Evolutionary conservation across 1,140 invertebrate species (phyloP).

Genomic region (Drosophila parvula): DNA sequence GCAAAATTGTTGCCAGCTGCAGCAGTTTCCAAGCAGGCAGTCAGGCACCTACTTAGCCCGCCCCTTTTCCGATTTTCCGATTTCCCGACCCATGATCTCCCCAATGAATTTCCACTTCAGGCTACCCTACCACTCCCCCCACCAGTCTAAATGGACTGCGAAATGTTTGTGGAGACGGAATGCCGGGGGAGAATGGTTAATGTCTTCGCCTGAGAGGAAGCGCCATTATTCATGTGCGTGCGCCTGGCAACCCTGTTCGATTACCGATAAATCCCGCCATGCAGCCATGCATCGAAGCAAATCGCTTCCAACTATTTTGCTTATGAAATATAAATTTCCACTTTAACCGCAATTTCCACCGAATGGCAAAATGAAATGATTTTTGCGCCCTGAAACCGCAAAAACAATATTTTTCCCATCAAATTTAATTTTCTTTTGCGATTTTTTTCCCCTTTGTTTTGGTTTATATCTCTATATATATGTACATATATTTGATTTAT

Average conservation of each 20-base stretch:
- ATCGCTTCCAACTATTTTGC: conserved; percentile 18
- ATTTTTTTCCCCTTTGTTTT: conserved; percentile 23
- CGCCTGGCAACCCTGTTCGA: conserved; percentile 37
- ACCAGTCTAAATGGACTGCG: conserved; percentile 58
- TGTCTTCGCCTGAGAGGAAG: conserved; percentile 11
- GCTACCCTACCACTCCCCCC: conserved; percentile 20
- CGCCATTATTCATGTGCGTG: conserved; percentile 46
- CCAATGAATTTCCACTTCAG: conserved; percentile 37
- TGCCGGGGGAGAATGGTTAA: conserved; percentile 14
- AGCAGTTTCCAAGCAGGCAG: conserved; percentile 11
- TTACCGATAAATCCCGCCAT: conserved; percentile 32
- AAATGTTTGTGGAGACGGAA: conserved; percentile 40
- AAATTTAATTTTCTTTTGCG: conserved; percentile 38
- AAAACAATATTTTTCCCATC: conserved; percentile 69
- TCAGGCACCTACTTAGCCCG: not conserved
- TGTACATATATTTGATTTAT: not conserved
- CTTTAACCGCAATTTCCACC: conserved; percentile 64
- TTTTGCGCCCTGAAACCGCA: conserved; percentile 51
- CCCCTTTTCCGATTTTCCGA: not conserved
- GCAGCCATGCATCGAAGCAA: conserved; percentile 8
- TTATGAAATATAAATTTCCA: conserved; percentile 46
- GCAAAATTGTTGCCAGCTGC: conserved; percentile 68
- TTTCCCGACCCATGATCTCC: conserved; percentile 3
- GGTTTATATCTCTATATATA: conserved; percentile 16
- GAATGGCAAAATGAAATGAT: conserved; percentile 59